These are phyloP conservation scores for Notamacropus eugenii DNA, from an alignment of 2,797 vertebrate species.

Conservation along the genomic window DNA sequence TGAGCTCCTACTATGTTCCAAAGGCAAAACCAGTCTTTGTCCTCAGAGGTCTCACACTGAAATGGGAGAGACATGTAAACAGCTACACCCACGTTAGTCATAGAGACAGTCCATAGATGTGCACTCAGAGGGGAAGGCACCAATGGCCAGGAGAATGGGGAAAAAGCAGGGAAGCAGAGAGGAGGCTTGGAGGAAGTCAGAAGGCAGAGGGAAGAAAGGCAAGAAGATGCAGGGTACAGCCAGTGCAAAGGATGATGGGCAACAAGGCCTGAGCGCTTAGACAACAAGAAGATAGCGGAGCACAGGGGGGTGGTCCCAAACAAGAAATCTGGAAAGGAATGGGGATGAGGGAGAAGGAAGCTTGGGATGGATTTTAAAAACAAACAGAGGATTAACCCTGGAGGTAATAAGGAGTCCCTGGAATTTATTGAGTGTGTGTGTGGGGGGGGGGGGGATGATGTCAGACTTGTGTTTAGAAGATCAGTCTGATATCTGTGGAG, in stretches of 20 bases:
- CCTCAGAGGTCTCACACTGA: background rate
- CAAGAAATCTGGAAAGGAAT: background rate
- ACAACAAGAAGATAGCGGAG: too few relatives aligned
- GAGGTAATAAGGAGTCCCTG: background rate
- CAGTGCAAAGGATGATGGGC: background rate
- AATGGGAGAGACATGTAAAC: background rate
- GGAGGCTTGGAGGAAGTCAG: too few relatives aligned
- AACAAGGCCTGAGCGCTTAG: too few relatives aligned
- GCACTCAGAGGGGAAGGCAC: background rate
- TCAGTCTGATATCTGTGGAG: background rate
- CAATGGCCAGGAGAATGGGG: too few relatives aligned
- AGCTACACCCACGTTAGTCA: too few relatives aligned
- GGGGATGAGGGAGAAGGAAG: background rate
- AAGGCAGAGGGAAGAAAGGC: background rate
- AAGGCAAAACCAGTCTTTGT: background rate
- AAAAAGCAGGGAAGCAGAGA: too few relatives aligned
- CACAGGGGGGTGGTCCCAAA: background rate
- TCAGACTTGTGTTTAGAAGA: background rate
- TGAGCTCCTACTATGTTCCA: background rate
- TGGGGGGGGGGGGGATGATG: too few relatives aligned
- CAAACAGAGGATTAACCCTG: background rate
- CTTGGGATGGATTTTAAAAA: background rate
- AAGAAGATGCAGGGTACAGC: background rate
- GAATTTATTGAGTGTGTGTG: background rate
- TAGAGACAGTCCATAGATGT: too few relatives aligned